Evolutionary conservation across 2,797 vertebrate species (phyloP).

Genomic region (Muraenolepis orangiensis): DNA sequence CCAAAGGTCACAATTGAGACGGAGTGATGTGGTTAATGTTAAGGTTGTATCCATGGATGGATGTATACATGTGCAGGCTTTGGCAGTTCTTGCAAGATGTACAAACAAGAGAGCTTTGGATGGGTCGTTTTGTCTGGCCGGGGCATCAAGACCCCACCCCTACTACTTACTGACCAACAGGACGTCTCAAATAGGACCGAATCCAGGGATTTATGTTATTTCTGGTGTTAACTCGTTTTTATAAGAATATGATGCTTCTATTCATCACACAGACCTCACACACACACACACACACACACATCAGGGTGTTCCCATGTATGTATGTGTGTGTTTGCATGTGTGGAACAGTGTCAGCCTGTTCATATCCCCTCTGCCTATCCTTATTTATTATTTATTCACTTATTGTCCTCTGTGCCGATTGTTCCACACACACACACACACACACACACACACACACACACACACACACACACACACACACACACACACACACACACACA

Average conservation of each 20-base stretch:
- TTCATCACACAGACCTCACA: no score
- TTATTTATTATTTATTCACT: constrained; percentile 3
- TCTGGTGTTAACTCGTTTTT: not conserved
- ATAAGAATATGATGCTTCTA: not conserved
- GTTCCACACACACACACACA: not conserved
- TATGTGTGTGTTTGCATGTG: not conserved
- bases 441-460: not conserved
- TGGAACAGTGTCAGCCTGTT: not conserved
- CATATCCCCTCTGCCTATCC: not conserved
- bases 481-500: constrained; percentile 1
- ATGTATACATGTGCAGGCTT: not conserved
- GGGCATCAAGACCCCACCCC: not conserved
- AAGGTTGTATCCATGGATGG: no score
- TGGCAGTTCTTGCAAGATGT: not conserved
- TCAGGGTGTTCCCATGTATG: not conserved
- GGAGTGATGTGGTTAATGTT: no score
- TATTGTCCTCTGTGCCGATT: not conserved
- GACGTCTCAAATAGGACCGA: not conserved
- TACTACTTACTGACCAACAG: not conserved
- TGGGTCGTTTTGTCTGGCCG: not conserved
- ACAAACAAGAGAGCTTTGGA: not conserved
- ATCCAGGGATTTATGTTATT: not conserved
- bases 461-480: not conserved
- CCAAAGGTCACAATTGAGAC: not conserved
- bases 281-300: not conserved